A percentile compares a stretch with the other conserved stretches of the same genome.
These are phyloP conservation scores for Scaptomyza parva DNA, from an alignment of 2,888 invertebrate genomes.

Conservation along the genomic window DNA sequence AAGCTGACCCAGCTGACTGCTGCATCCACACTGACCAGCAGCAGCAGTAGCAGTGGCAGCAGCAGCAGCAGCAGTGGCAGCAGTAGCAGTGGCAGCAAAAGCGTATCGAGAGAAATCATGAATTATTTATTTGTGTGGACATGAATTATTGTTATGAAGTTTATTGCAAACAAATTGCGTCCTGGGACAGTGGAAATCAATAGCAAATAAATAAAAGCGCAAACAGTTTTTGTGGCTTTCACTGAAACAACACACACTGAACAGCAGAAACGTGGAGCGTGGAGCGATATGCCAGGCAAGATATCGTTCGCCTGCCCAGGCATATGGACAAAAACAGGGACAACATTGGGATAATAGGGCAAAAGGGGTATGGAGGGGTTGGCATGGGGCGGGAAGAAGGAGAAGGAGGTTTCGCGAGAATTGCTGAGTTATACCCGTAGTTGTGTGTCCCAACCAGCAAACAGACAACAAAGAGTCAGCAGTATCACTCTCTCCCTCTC, in stretches of 20 bases:
- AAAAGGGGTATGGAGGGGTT: constrained; percentile 13
- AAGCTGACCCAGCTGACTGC: constrained; percentile 2
- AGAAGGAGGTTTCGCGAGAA: constrained; percentile 24
- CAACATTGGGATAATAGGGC: constrained; percentile 5
- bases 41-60: constrained; percentile 15
- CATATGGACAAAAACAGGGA: constrained; percentile 8
- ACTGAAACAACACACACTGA: constrained; percentile 69
- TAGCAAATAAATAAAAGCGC: constrained; percentile 81
- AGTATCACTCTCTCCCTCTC: not conserved
- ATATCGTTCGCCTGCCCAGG: constrained; percentile 40
- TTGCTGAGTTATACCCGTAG: constrained; percentile 61
- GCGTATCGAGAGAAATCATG: constrained; percentile 65
- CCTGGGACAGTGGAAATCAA: constrained; percentile 81
- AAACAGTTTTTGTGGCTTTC: constrained; percentile 80
- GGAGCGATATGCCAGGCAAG: constrained; percentile 58
- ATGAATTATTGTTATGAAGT: constrained; percentile 82
- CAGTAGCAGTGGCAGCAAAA: constrained; percentile 17
- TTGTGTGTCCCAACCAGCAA: constrained; percentile 44
- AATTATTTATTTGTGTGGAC: constrained; percentile 81
- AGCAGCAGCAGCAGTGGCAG: not conserved
- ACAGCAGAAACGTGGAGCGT: too few relatives aligned
- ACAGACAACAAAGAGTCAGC: constrained; percentile 62
- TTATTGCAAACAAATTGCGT: constrained; percentile 82
- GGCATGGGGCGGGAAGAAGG: not conserved
- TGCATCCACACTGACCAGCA: constrained; percentile 34